Conservation (phyloP, 2,113 vertebrate species). For the Poecile atricapillus region DNA sequence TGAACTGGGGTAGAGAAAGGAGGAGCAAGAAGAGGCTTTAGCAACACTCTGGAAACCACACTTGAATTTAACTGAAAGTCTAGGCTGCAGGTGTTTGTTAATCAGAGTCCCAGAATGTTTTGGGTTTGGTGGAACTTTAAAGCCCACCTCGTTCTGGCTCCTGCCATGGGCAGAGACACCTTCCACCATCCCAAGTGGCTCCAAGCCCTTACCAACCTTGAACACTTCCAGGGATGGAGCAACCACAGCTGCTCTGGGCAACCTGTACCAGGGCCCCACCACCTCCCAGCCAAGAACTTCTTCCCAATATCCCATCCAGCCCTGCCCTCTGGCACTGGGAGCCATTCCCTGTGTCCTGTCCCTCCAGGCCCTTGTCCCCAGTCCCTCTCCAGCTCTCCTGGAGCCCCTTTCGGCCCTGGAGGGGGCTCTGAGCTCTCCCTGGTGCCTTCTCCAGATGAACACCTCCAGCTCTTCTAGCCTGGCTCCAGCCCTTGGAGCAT, state of each 20-base stretch:
- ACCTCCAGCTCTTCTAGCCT: not conserved
- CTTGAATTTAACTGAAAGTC: not conserved
- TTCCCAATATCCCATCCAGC: accelerated
- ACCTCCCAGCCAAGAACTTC: accelerated
- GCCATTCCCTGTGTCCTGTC: not conserved
- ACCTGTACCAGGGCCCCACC: accelerated
- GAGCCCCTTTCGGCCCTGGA: not conserved
- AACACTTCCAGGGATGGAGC: not conserved
- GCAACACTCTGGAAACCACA: not conserved
- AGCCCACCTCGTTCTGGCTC: not conserved
- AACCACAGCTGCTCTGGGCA: accelerated
- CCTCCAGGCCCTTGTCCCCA: accelerated
- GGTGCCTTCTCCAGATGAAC: not conserved
- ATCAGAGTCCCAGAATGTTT: not conserved
- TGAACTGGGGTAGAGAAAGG: conserved; percentile 61
- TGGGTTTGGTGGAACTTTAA: not conserved
- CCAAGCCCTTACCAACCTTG: accelerated
- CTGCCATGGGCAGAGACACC: not conserved
- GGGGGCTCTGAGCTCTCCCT: not conserved
- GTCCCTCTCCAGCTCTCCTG: not conserved
- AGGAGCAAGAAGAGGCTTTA: not conserved
- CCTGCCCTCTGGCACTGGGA: not conserved
- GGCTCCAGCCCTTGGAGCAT: accelerated
- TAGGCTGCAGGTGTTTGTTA: not conserved
- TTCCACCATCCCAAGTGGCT: not conserved